These are phyloP conservation scores for Astropecten irregularis DNA, from an alignment of 53 echinoderm and acorn worm genomes.

Conservation along the genomic window DNA sequence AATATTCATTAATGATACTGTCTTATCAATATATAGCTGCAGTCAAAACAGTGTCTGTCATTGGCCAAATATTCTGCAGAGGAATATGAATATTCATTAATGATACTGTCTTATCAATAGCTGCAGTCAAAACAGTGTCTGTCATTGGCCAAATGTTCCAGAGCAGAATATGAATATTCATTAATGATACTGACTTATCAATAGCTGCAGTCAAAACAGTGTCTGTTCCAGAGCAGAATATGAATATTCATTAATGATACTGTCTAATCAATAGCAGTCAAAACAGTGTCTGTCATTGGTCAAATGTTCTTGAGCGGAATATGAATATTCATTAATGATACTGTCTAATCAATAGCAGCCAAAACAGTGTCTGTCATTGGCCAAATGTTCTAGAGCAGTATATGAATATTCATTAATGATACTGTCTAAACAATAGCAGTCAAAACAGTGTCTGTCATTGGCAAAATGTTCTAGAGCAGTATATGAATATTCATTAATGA, in stretches of 20 bases:
- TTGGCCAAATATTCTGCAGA: constrained; percentile 83
- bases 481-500: constrained; percentile 12
- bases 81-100: constrained; percentile 16
- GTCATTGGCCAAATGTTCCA: constrained; percentile 91
- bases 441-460: constrained; percentile 96
- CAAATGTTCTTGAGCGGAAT: constrained; percentile 76
- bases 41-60: constrained; percentile 97
- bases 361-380: constrained; percentile 95
- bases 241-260: constrained; percentile 88
- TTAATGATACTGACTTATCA: neutral
- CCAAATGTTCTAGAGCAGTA: constrained; percentile 74
- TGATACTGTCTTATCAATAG: too few species aligned
- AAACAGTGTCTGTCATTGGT: constrained; percentile 96
- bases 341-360: constrained; percentile 74
- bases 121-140: constrained; percentile 97
- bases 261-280: constrained; percentile 97
- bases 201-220: constrained; percentile 98
- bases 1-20: neutral
- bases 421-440: too few species aligned
- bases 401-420: neutral
- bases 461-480: constrained; percentile 75
- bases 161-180: constrained; percentile 14
- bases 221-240: constrained; percentile 69
- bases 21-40: too few species aligned
- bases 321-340: constrained; percentile 1